Base-by-base conservation (phyloP, 2,888 invertebrate species). In the Laothoe populi region DNA sequence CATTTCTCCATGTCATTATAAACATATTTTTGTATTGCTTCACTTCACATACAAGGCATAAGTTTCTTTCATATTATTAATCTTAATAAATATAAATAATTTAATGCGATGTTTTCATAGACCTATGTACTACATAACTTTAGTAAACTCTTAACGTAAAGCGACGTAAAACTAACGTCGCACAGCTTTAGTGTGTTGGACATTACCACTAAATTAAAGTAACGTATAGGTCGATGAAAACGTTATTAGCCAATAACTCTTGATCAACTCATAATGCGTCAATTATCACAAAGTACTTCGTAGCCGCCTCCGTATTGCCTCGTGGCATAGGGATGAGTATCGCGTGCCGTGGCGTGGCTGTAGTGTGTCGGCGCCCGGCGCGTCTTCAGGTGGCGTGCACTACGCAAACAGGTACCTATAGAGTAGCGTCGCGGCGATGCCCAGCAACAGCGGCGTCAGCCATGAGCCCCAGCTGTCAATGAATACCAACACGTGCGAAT, bases 321-420 rank as follows among this genome's bases (percentile, higher is more conserved):
- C n/a, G 8, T 35, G 10, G 45, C 13, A 21, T 45, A 45, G 24
- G 7, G 24, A 26, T 24, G 49, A 49, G 49, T 23, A 35, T 7
- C 21, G 2, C 4, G 44, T 31, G 58, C 19, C 35, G 24, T 45
- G 23, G 63, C 48, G 65, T 48, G 63, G 64, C 64, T 63, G 63
- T 61, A 46, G 58, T 13, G 63, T 46, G 42, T 42, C 31, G 63
- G 26, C 1, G n/a, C 13, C 19, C 19, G 19, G 64, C 19, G 44
- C 26, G 49, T 16, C 21, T 10, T 38, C 38, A 38, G 38, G 24
- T 24, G 48, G 44, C 44, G 64, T n/a, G 45, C 67, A 73, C 92
- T 94, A 88, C 83, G 91, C 89, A 87, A 96, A 95, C 83, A 95
- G 94, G 84, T 94, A 94, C 81, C 95, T 95, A 87, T 96, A 96